phyloP scores from a whole-genome alignment of 1,140 invertebrate genomes.

The Cryptotermes secundus region DNA sequence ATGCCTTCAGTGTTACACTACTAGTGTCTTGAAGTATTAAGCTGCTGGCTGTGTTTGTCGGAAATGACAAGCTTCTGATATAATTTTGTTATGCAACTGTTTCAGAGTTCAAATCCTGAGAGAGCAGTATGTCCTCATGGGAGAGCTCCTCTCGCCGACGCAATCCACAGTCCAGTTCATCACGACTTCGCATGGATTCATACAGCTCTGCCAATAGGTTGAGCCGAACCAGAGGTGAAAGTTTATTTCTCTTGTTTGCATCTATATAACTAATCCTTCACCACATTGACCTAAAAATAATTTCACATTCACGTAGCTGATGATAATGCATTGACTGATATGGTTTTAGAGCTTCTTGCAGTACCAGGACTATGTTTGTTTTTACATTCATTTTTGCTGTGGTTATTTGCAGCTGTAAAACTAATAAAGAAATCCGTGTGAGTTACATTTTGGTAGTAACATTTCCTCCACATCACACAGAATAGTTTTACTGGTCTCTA shows the following conservation, averaged over 20 bases:
- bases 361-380: too few relatives aligned
- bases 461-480: too few relatives aligned
- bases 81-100: neutral
- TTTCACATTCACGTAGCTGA: neutral
- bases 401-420: too few relatives aligned
- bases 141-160: constrained; percentile 22
- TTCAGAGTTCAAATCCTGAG: neutral
- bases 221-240: constrained; percentile 22
- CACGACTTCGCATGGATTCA: constrained; percentile 31
- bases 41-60: too few relatives aligned
- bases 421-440: too few relatives aligned
- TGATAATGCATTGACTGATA: neutral
- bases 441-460: too few relatives aligned
- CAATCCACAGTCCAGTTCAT: constrained; percentile 7
- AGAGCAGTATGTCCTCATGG: constrained; percentile 29
- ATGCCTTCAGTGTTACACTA: too few relatives aligned
- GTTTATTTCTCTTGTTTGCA: neutral
- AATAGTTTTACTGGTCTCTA: too few relatives aligned
- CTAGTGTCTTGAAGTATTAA: too few relatives aligned
- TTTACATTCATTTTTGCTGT: too few relatives aligned
- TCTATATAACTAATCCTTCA: neutral
- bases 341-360: too few relatives aligned
- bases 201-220: constrained; percentile 21
- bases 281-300: neutral
- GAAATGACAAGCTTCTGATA: too few relatives aligned